Evolutionary conservation across 2,113 vertebrate genomes (phyloP), one percentile per base, ranked within the genome.

Genomic region (Leptobrachium ailaonicum): DNA sequence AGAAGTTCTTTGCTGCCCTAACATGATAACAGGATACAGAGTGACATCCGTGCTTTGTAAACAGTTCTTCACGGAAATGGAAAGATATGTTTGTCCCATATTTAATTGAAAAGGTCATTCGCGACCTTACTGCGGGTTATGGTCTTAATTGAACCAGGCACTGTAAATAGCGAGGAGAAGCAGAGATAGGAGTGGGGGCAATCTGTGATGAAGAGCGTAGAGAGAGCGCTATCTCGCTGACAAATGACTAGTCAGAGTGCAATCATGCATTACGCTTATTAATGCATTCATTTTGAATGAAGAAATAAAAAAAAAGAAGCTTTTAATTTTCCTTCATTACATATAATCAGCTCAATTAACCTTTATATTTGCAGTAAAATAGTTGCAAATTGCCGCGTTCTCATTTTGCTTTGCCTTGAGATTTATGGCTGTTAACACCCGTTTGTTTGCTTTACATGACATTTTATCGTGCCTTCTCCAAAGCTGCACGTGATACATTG

Each of bases 401-500:
- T 91, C 87, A 90, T 90, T 91, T 91, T 90, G 88, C 90, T 87
- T 94, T 93, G 87, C 87, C 86, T 92, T 86, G 85, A 90, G 86
- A 88, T 88, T 88, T 88, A 88, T 88, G 86, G 89, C 88, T 92
- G 88, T 90, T 91, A 89, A 83, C 90, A 87, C 92, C 89, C 88
- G 87, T 89, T 90, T 93, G 81, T 93, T 91, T 91, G 90, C 56
- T 60, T 60, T 60, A 2, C 56, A 60, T 60, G 10, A 2, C 1
- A 60, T 60, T 60, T 60, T 60, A 60, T 60, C 13, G 56, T 60
- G 56, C 11, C 13, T 60, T 60, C 47, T 92, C 86, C 89, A 86
- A 89, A 91, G 87, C 88, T 86, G 92, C 93, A 93, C 94, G 92
- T 89, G 86, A 86, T 88, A 87, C 86, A 87, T 72, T 85, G 87